These are phyloP conservation scores for Noctilio leporinus DNA, from an alignment of 2,113 vertebrate genomes.

Conservation along the genomic window DNA sequence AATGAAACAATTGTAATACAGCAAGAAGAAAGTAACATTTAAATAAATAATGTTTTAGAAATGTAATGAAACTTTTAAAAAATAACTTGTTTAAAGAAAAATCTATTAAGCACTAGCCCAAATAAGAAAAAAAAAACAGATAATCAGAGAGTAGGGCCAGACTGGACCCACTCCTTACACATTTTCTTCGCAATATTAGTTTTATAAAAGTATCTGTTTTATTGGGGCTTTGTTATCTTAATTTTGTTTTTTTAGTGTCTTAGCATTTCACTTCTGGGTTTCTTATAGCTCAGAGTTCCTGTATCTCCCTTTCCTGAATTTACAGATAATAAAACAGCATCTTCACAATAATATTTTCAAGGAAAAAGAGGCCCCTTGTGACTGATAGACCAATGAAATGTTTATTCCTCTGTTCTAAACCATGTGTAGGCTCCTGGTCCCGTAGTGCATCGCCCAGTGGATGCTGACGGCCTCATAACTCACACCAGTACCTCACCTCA, in stretches of 20 bases:
- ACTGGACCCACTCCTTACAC: background rate
- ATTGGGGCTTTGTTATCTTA: background rate
- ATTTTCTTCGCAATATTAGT: background rate
- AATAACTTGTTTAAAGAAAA: background rate
- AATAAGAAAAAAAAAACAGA: background rate
- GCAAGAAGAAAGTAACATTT: too few species aligned
- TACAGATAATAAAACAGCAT: background rate
- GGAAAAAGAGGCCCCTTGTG: background rate
- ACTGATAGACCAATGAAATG: background rate
- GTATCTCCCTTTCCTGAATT: background rate
- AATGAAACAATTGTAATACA: too few species aligned
- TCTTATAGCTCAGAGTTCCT: background rate
- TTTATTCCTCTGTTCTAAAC: background rate
- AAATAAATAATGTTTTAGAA: background rate
- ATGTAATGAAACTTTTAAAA: background rate
- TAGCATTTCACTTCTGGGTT: background rate
- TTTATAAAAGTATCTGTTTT: background rate
- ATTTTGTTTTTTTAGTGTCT: background rate
- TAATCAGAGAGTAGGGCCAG: background rate
- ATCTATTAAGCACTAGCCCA: background rate
- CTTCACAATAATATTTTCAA: background rate
- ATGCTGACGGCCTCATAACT: constrained; percentile 86
- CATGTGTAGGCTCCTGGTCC: constrained; percentile 83
- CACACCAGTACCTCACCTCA: constrained; percentile 93
- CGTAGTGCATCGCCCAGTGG: constrained; percentile 86